Evolutionary conservation across 53 echinoderm and acorn worm genomes (phyloP), one percentile per base, ranked within the genome.

Genomic region (Astropecten irregularis): DNA sequence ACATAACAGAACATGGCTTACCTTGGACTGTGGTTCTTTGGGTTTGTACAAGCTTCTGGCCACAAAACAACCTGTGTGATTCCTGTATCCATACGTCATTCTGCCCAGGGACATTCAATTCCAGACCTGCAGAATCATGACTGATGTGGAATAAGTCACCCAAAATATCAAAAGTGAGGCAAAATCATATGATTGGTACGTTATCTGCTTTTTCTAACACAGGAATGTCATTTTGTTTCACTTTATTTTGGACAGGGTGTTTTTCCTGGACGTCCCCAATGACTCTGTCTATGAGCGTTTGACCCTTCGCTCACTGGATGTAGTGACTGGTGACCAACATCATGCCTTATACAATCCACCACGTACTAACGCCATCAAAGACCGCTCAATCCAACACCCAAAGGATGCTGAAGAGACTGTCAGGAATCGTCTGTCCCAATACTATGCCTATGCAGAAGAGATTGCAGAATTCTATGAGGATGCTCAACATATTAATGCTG

Each of bases 281-380:
- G 99, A 99, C 82, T 99, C 99, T 10, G 92, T 99, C 65, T 90
- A 91, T 30, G 99, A 99, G 71, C 92, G 99, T 9, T 82, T 99
- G 31, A 99, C 99, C 44, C 82, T 99, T 32, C 94, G 99, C 19
- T 92, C 92, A 8, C 67, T 94, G 25, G 99, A 99, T 59, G 81
- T 83, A 23, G 88, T 99, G 46, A 99, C 92, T 1, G 99, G 99
- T 67, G 66, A 67, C 49, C 88, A 88, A 40, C 93, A 92, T 82
- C 99, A 99, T 49, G 90, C 91, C 77, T 88, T 99, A 21, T 99
- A 99, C 84, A 99, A 99, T 71, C 99, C 99, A 4, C 94, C 99
- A 4, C 87, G 90, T 14, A 94, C 99, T 20, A 77, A 74, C 6
- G 85, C 90, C 19, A 90, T 99, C 71, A 94, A 92, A 60, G 99